A percentile compares a stretch with the other conserved stretches of the same genome.
Evolutionary conservation across 1,140 invertebrate species (phyloP).

Genomic region (Pseudachorutes palmiensis): DNA sequence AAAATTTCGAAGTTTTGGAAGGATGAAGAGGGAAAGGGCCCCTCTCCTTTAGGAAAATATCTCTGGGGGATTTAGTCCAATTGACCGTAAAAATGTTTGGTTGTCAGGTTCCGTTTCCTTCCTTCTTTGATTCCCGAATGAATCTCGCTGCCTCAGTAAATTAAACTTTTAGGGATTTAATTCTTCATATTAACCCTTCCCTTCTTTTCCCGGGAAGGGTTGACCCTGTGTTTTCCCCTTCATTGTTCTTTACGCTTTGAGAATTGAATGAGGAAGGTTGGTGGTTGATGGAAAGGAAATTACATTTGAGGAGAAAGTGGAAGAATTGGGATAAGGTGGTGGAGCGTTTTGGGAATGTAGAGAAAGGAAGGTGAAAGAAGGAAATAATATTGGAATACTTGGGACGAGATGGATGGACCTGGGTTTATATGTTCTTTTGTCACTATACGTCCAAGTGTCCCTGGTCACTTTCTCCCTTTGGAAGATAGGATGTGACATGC

Average conservation of each 20-base stretch:
- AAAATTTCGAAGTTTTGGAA: not conserved
- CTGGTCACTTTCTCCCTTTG: not conserved
- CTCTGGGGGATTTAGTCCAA: conserved; percentile 9
- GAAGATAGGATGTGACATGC: not conserved
- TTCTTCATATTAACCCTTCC: too few species aligned
- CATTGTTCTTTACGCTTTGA: not conserved
- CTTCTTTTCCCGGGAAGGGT: not conserved
- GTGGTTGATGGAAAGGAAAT: not conserved
- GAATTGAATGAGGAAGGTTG: not conserved
- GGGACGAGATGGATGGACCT: not conserved
- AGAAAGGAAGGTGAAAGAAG: not conserved
- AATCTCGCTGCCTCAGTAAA: not conserved
- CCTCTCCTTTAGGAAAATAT: conserved; percentile 5
- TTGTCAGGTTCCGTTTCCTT: not conserved
- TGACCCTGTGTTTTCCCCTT: not conserved
- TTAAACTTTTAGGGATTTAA: not conserved
- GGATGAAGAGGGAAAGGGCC: not conserved
- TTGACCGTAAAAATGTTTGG: conserved; percentile 13
- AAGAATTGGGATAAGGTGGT: not conserved
- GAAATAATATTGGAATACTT: conserved; percentile 8
- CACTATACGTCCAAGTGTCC: not conserved
- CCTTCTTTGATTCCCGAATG: not conserved
- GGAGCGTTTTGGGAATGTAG: not conserved
- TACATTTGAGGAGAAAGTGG: not conserved
- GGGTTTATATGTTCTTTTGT: conserved; percentile 1